phyloP scores from a whole-genome alignment of 2,888 invertebrate species.

The Heteropelma amictum region DNA sequence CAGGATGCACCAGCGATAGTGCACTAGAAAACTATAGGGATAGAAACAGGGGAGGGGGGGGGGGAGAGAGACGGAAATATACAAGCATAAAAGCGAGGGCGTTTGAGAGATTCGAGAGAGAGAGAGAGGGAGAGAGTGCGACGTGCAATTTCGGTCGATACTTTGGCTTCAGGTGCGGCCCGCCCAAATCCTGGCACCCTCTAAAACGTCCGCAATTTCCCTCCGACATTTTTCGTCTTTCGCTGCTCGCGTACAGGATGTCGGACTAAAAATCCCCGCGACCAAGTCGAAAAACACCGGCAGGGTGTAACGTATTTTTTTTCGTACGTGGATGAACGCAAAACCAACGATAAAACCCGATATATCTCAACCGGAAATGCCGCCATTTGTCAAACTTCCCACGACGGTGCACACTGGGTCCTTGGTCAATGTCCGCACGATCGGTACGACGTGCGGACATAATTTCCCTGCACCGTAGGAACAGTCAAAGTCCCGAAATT shows the following conservation, averaged over 20 bases:
- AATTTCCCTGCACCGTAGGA: no score
- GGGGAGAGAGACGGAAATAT: background rate
- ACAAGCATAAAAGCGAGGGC: slow-evolving; percentile 1
- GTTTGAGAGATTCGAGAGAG: slow-evolving; percentile 25
- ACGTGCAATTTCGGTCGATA: slow-evolving; percentile 61
- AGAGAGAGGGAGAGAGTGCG: slow-evolving; percentile 47
- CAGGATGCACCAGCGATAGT: slow-evolving; percentile 18
- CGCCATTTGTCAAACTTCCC: background rate
- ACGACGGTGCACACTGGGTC: background rate
- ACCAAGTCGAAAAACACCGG: no score
- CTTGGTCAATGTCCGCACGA: slow-evolving; percentile 6
- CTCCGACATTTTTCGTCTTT: slow-evolving; percentile 14
- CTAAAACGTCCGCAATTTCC: slow-evolving; percentile 5
- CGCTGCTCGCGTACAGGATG: no score
- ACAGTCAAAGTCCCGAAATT: no score
- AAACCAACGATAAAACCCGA: no score
- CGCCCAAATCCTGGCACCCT: slow-evolving; percentile 59
- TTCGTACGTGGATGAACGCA: no score
- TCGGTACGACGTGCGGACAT: no score
- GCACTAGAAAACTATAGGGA: background rate
- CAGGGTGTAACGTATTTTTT: no score
- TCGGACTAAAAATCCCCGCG: no score
- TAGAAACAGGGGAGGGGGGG: background rate
- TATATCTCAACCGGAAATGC: background rate
- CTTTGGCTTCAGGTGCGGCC: slow-evolving; percentile 62